phyloP scores from a whole-genome alignment of 2,888 invertebrate species.

The Girardia tigrina region DNA sequence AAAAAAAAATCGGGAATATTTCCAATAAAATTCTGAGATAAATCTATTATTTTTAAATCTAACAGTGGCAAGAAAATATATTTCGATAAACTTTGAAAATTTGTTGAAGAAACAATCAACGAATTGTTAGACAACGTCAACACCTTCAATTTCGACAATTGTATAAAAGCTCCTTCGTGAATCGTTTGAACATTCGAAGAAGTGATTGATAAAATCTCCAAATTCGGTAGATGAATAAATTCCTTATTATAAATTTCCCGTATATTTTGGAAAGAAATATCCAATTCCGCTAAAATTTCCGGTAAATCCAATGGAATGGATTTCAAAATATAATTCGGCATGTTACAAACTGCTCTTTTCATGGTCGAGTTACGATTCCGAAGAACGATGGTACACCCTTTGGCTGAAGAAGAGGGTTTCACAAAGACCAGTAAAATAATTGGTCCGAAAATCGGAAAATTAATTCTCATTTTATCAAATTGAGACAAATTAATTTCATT shows the following conservation, averaged over 20 bases:
- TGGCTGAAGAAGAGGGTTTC: background rate
- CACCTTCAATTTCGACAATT: background rate
- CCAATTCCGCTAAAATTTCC: background rate
- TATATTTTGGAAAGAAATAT: background rate
- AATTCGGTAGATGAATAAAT: background rate
- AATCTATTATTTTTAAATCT: background rate
- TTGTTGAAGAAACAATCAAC: background rate
- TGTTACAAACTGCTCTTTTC: background rate
- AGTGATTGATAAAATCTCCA: background rate
- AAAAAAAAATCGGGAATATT: slow-evolving; percentile 3
- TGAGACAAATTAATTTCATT: background rate
- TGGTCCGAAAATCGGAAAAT: background rate
- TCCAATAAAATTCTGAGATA: background rate
- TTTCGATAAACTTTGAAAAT: background rate
- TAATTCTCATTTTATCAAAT: too few species aligned
- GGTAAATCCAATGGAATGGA: background rate
- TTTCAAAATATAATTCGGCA: background rate
- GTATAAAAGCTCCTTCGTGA: background rate
- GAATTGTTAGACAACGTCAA: background rate
- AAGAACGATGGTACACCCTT: background rate
- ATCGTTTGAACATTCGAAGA: background rate
- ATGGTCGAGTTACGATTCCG: background rate
- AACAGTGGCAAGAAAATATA: slow-evolving; percentile 5
- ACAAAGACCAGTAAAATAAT: background rate
- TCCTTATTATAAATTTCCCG: background rate